Base-by-base conservation (phyloP, 1,140 invertebrate species). In the Caenorhabditis elegans region DNA sequence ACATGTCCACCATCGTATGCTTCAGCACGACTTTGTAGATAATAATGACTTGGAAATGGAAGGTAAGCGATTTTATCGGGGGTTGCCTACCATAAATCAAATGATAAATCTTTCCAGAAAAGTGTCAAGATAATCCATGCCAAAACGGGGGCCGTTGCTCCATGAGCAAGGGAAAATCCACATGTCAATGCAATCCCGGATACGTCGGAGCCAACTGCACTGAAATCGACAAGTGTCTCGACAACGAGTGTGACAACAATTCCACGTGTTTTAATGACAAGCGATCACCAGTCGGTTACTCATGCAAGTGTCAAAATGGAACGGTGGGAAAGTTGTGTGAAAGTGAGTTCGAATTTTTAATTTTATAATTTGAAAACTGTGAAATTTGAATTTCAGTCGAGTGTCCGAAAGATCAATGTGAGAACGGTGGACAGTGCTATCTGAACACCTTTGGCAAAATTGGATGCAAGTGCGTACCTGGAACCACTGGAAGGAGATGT, bases 271-370 rank as follows among this genome's bases (percentile, higher is more conserved):
- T 49, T 19, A 78, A 78, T 65, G 49, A 65, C 22, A 46, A 65
- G 82, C 8, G 19, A 34, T 77, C 26, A 31, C 60, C 60, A 70
- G 49, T 36, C 11, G 75, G 51, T 0, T 83, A 83, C 28, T 47
- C 76, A 6, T 85, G 84, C 31, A 76, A 65, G 11, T 85, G 84
- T 46, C 47, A 39, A 47, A 79, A 81, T 19, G 78, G 78, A 24
- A 86, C 70, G 15, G 76, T 51, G 10, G 84, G 84, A 2, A 75
- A 39, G 4, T 31, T 43, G 15, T 85, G 84, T 70, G 84, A 85
- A 55, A 49, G 83, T 84, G 43, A 70, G 70, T 84, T 26, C 6
- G 15, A 15, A 43, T 43, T 43, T 43, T 43, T 15, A 8, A 5
- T 43, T 43, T 15, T 43, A 43, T 43, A 43, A 5, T 43, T 8